Evolutionary conservation across 2,797 vertebrate genomes (phyloP), one percentile per base, ranked within the genome.

Genomic region (Falco peregrinus): DNA sequence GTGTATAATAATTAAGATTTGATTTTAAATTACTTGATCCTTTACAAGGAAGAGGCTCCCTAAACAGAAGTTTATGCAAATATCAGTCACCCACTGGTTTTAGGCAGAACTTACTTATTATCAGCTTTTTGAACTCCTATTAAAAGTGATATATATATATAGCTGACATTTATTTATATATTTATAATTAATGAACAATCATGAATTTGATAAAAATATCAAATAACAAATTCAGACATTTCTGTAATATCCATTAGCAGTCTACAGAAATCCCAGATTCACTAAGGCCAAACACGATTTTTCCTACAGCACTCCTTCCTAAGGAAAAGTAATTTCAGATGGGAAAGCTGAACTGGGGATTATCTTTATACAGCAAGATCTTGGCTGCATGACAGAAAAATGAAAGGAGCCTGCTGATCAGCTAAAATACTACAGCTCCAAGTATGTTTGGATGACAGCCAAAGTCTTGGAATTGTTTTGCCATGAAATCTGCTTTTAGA

Each of bases 401-500:
- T 95, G 95, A 94, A 94, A 95, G 90, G 57, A 87, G 53, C 69
- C 82, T 81, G 61, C 76, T 53, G 92, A 93, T 89, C 88, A 94
- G 86, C 91, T 95, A 83, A 84, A 95, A 91, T 92, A 83, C 96
- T 91, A 80, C 92, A 65, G 92, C 79, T 89, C 78, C 47, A 78
- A 97, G 81, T 89, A 73, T 45, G 65, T 73, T 77, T 97, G 96
- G 96, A 96, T 69, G 82, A 89, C 92, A 41, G 96, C 93, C 96
- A 96, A 97, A 94, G 90, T 92, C 95, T 84, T 95, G 94, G 93
- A 91, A 97, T 97, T 97, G 94, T 97, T 97, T 95, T 91, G 95
- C 93, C 96, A 97, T 97, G 94, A 96, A 96, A 97, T 96, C 90
- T 97, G 84, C 94, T 95, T 97, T 97, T 91, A 92, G 89, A 85